Evolutionary conservation across 2,797 vertebrate species (phyloP).

Genomic region (Malurus splendens): DNA sequence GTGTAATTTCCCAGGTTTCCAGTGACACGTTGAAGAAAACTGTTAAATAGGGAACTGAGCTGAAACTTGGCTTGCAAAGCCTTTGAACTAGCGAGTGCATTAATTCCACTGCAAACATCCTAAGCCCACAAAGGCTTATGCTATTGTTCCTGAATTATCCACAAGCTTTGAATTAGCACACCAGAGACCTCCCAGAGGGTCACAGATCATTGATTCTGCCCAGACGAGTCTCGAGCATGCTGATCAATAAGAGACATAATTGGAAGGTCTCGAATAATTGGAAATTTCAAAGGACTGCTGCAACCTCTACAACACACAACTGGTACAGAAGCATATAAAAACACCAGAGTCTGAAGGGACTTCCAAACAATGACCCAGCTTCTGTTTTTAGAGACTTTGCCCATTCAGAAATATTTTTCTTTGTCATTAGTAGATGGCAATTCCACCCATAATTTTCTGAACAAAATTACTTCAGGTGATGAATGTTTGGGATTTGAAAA

Average conservation of each 20-base stretch:
- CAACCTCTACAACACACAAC: not conserved
- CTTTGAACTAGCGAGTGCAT: not conserved
- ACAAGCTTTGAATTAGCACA: not conserved
- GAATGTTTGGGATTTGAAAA: not conserved
- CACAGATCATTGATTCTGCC: not conserved
- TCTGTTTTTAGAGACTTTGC: not conserved
- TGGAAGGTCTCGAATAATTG: not conserved
- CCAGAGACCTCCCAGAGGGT: not conserved
- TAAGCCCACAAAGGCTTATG: not conserved
- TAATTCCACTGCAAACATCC: slow-evolving; percentile 47
- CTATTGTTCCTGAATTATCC: slow-evolving; percentile 26
- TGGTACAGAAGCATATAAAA: not conserved
- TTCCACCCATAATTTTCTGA: not conserved
- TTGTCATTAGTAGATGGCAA: not conserved
- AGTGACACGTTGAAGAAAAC: not conserved
- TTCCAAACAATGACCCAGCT: not conserved
- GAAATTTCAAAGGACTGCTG: slow-evolving; percentile 19
- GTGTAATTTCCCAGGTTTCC: not conserved
- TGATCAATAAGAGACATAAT: slow-evolving; percentile 43
- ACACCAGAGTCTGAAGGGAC: not conserved
- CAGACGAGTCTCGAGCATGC: not conserved
- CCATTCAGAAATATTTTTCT: not conserved
- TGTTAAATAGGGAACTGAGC: not conserved
- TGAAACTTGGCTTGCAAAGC: slow-evolving; percentile 17
- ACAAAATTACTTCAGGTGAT: not conserved